Evolutionary conservation across 2,113 vertebrate species (phyloP).

Genomic region (Panthera uncia): DNA sequence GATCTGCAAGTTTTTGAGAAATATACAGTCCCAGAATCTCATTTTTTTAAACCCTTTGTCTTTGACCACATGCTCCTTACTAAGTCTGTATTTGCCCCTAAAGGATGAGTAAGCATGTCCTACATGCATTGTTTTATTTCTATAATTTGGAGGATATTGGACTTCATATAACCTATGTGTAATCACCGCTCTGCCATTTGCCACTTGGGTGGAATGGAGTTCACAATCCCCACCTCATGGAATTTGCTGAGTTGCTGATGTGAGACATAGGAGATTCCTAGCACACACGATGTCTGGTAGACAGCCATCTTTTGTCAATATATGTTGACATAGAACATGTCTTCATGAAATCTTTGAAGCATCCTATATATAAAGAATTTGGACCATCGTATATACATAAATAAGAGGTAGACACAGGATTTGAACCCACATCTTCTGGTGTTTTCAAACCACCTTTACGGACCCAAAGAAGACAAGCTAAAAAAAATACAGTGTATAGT

Average conservation of each 20-base stretch:
- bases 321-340: background rate
- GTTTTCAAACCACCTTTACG: background rate
- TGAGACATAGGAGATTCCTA: rapidly evolving
- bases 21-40: background rate
- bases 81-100: background rate
- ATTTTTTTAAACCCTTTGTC: background rate
- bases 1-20: background rate
- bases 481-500: background rate
- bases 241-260: background rate
- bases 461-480: background rate
- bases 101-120: background rate
- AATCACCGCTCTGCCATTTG: background rate
- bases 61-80: background rate
- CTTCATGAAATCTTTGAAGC: background rate
- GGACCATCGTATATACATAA: background rate
- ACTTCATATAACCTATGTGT: background rate
- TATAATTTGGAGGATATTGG: background rate
- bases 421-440: background rate
- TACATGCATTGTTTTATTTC: background rate
- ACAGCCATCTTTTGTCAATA: background rate
- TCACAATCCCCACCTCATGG: too few relatives aligned
- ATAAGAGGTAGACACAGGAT: background rate
- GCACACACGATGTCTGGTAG: too few relatives aligned
- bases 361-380: background rate
- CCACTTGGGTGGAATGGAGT: background rate